Conservation (phyloP, 2,888 invertebrate species). For the Scaptomyza parva region DNA sequence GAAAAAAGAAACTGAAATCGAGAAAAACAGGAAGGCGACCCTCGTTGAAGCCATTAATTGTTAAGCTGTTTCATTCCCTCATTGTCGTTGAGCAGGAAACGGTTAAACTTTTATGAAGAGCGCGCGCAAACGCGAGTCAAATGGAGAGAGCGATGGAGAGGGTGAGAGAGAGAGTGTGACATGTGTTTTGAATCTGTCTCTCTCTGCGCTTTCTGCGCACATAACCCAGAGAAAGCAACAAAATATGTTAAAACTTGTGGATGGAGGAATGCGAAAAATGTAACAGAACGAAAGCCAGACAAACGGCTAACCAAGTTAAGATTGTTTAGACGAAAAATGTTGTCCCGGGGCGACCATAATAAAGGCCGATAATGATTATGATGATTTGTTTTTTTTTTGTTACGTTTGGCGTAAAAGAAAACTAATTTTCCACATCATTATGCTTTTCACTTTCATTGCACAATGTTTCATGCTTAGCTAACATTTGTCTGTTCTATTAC, state of each 20-base stretch:
- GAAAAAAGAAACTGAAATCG: neutral
- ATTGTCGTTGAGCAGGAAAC: constrained; percentile 60
- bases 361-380: constrained; percentile 8
- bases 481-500: constrained; percentile 17
- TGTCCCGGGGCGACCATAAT: constrained; percentile 15
- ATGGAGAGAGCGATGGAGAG: constrained; percentile 11
- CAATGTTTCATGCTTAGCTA: constrained; percentile 18
- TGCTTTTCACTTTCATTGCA: constrained; percentile 63
- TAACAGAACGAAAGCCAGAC: constrained; percentile 37
- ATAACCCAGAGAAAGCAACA: constrained; percentile 81
- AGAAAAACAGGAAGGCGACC: constrained; percentile 50
- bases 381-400: no score
- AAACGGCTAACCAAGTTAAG: constrained; percentile 48
- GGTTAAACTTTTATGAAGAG: constrained; percentile 74
- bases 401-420: constrained; percentile 46
- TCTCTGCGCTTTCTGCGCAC: constrained; percentile 60
- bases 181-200: constrained; percentile 21
- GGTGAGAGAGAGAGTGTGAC: constrained; percentile 8
- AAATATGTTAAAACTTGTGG: constrained; percentile 51
- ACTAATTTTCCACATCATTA: constrained; percentile 78
- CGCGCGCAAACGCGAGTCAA: constrained; percentile 13
- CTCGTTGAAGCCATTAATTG: constrained; percentile 53
- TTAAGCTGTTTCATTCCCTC: constrained; percentile 49
- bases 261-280: constrained; percentile 19
- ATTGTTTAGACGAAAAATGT: constrained; percentile 39